Base-by-base conservation (phyloP, 2,113 vertebrate genomes). In the Platycercus adscitus region DNA sequence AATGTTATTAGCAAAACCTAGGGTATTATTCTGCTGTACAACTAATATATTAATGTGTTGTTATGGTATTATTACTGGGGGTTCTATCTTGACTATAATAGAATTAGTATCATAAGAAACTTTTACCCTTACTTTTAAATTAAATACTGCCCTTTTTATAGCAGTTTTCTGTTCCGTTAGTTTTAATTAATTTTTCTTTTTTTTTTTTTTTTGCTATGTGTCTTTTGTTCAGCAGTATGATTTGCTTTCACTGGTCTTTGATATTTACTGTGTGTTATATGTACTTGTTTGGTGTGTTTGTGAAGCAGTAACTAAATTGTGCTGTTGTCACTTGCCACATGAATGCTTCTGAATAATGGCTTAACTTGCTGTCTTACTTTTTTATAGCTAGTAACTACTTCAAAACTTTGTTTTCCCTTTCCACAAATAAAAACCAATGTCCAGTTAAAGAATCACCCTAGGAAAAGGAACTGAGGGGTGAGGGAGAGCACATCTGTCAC, bases 271-370 rank as follows among this genome's bases (percentile, higher is more conserved):
- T 60, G 12, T 80, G 6, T 88, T 91, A 9, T 78, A 55, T 81
- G 70, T 49, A 77, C 29, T 20, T 81, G 13, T 81, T 55, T 63
- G 19, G 7, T 81, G 17, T 71, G 17, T 58, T 78, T 52, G 23
- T 77, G n/a, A 52, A 89, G 37, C 47, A 66, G 44, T 65, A 88
- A 26, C 26, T 78, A 41, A 63, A 55, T 39, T 39, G 20, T 47
- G 13, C 5, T 71, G 16, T 66, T 46, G n/a, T 69, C 71, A 61
- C 7, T 47, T 79, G 14, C 24, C 28, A 31, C 8, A 10, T 63
- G 61, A 95, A 37, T 64, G 26, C 12, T 91, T 86, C 79, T 79
- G 46, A 86, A 65, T 56, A 90, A 69, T 56, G 9, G 52, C 56
- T 55, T 92, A 43, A 83, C 33, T 82, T 60, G 11, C 28, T 88